Conservation (phyloP, 2,888 invertebrate species). For the Heliconius charithonia region DNA sequence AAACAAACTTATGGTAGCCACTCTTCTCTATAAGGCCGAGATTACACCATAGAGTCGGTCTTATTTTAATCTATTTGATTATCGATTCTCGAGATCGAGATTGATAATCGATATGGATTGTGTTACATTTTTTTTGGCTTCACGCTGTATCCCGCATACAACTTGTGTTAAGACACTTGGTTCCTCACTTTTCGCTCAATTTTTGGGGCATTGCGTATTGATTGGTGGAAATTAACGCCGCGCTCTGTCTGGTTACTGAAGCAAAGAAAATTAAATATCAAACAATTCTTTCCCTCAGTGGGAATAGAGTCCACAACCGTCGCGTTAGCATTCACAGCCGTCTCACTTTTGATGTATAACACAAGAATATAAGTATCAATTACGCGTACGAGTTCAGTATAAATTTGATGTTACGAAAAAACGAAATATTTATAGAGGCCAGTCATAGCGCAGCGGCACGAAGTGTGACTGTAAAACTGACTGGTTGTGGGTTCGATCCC, state of each 20-base stretch:
- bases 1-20: conserved; percentile 11
- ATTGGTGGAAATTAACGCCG: not conserved
- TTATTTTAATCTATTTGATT: not conserved
- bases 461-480: too few species aligned
- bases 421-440: too few species aligned
- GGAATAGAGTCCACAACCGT: not conserved
- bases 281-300: not conserved
- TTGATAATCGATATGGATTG: not conserved
- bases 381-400: too few species aligned
- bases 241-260: not conserved
- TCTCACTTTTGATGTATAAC: not conserved
- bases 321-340: not conserved
- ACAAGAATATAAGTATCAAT: too few species aligned
- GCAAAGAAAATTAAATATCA: not conserved
- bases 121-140: not conserved
- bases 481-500: too few species aligned
- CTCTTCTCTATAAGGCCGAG: not conserved
- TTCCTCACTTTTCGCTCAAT: too few species aligned
- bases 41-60: not conserved
- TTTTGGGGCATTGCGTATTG: not conserved
- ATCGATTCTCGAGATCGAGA: too few species aligned
- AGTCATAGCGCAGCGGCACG: too few species aligned
- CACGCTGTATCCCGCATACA: too few species aligned
- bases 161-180: too few species aligned
- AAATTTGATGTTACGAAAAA: too few species aligned